Conservation (phyloP, 2,113 vertebrate species). For the Illadopsis cleaveri region DNA sequence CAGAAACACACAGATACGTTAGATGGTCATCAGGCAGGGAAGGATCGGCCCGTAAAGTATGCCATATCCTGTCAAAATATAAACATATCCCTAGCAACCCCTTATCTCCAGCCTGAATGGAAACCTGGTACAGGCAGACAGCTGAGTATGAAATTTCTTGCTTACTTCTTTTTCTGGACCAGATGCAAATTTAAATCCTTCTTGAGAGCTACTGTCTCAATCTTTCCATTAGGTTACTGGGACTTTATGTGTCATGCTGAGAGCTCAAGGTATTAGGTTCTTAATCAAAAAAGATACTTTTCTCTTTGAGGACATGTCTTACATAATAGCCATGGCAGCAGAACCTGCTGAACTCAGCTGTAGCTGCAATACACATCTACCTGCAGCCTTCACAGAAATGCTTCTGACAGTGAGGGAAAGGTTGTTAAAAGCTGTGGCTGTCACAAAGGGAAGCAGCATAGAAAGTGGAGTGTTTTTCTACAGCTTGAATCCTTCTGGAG, state of each 20-base stretch:
- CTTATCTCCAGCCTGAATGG: not conserved
- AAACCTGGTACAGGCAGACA: not conserved
- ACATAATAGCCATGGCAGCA: not conserved
- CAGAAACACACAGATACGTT: not conserved
- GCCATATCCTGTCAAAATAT: not conserved
- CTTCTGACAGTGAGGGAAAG: not conserved
- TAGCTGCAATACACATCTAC: not conserved
- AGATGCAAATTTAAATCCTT: not conserved
- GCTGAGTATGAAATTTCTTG: not conserved
- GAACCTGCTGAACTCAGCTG: not conserved
- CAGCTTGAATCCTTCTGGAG: not conserved
- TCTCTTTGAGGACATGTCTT: not conserved
- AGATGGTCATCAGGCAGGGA: not conserved
- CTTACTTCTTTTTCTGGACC: not conserved
- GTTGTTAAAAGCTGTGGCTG: not conserved
- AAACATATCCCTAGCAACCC: not conserved
- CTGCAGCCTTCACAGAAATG: not conserved
- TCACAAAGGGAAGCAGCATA: not conserved
- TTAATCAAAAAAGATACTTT: not conserved
- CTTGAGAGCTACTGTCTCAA: not conserved
- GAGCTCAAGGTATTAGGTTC: not conserved
- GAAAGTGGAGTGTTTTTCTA: not conserved
- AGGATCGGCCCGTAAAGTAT: not conserved
- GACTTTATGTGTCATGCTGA: not conserved
- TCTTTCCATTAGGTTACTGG: not conserved